A percentile compares a stretch with the other conserved stretches of the same genome.
These are phyloP conservation scores for Buphagus erythrorhynchus DNA, from an alignment of 2,797 vertebrate genomes.

Conservation along the genomic window DNA sequence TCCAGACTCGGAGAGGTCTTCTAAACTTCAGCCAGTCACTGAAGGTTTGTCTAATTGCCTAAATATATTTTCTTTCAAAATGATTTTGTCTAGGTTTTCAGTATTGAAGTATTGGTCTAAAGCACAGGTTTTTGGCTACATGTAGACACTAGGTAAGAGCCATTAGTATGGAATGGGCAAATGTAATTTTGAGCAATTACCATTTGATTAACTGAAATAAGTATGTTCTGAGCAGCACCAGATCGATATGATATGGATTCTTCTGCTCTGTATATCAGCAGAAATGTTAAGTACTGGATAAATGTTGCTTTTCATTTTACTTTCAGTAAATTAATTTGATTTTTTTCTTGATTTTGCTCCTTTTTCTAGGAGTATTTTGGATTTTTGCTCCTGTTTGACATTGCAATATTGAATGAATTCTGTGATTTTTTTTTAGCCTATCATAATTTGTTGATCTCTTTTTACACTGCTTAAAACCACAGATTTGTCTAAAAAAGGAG, in stretches of 20 bases:
- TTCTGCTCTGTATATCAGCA: neutral
- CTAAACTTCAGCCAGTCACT: constrained; percentile 94
- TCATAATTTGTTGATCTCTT: neutral
- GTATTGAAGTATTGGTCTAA: neutral
- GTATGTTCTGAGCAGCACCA: neutral
- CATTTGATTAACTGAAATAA: constrained; percentile 37
- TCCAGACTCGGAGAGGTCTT: constrained; percentile 94
- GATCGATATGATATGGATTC: constrained; percentile 20
- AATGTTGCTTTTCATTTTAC: neutral
- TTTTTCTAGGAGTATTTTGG: neutral
- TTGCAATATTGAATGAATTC: neutral
- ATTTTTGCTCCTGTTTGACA: neutral
- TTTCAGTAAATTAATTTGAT: neutral
- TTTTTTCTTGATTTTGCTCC: neutral
- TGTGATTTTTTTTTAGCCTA: neutral
- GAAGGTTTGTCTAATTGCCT: constrained; percentile 84
- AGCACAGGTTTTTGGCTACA: neutral
- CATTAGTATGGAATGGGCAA: constrained; percentile 15
- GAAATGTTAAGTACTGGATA: neutral
- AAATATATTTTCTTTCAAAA: neutral
- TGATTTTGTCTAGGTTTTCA: neutral
- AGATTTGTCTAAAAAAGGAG: neutral
- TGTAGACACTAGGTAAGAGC: neutral
- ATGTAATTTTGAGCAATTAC: constrained; percentile 40
- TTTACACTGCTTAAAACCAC: neutral